Percentiles rank a stretch among this genome's conserved stretches.
Conservation (phyloP, 1,140 invertebrate species). For the roundworm (Caenorhabditis elegans) region WBcel235 BX284605.5:17101001-17101500, state of each 20-base stretch:
- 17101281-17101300: neutral
- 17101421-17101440: neutral
- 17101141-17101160: no score
- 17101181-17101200: no score
- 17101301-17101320: neutral
- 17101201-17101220: neutral
- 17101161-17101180: no score
- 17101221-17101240: neutral
- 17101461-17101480: neutral
- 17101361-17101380: neutral
- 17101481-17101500: neutral
- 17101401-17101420: neutral
- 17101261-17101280: no score
- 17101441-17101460: neutral
- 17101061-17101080: no score
- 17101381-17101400: neutral
- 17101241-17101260: neutral
- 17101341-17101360: neutral
- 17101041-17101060: no score
- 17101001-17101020: no score
- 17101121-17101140: no score
- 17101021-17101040: no score
- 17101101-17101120: no score
- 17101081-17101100: no score
- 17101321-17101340: neutral